A percentile compares a stretch with the other conserved stretches of the same genome.
Conservation (phyloP, 2,113 vertebrate genomes). For the Gymnocephalus cernua region DNA sequence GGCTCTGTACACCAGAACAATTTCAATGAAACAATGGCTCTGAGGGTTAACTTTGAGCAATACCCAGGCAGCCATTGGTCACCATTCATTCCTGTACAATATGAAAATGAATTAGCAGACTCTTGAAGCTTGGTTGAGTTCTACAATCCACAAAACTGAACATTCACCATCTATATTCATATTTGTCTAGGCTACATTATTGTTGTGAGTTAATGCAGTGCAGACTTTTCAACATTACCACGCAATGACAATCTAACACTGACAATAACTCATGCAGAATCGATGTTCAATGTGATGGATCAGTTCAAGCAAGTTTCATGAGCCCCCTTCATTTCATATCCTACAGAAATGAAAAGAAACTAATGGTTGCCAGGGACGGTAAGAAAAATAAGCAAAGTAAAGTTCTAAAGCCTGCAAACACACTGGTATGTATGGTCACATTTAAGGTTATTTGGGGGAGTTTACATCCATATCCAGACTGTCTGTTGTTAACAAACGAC, state of each 20-base stretch:
- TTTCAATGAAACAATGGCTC: neutral
- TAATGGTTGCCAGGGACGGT: neutral
- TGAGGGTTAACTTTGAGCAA: neutral
- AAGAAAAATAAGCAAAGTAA: neutral
- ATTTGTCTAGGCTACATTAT: neutral
- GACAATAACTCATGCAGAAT: neutral
- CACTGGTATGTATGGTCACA: neutral
- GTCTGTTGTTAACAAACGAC: neutral
- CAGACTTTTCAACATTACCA: neutral
- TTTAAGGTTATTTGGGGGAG: neutral
- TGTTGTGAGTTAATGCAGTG: neutral
- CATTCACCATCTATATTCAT: neutral
- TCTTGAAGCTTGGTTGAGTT: neutral
- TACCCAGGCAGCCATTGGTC: neutral
- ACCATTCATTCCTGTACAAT: neutral
- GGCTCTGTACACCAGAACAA: neutral
- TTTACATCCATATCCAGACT: neutral
- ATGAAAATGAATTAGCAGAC: neutral
- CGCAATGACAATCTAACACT: neutral
- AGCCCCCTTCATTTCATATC: neutral
- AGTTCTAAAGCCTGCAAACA: neutral
- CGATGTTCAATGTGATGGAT: neutral
- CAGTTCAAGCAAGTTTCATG: neutral
- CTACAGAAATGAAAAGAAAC: neutral
- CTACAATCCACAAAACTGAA: neutral